Percentiles rank a stretch among this genome's conserved stretches.
Conservation (phyloP, 2,888 invertebrate species). For the Macaria liturata region DNA sequence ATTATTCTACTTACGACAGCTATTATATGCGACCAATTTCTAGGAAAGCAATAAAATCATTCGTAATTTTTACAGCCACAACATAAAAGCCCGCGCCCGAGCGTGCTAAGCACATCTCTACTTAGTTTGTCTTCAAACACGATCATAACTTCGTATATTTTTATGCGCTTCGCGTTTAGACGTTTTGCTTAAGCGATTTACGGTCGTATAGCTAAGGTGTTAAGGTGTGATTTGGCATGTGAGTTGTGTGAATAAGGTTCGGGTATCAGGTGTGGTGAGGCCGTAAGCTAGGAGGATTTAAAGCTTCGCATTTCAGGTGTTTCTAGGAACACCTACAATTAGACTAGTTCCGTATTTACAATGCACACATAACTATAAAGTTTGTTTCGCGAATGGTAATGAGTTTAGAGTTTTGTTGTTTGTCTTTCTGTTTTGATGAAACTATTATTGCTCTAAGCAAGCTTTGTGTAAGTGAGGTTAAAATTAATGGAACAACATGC, state of each 20-base stretch:
- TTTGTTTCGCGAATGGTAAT: constrained; percentile 8
- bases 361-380: constrained; percentile 2
- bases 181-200: constrained; percentile 7
- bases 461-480: too few species aligned
- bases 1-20: not conserved
- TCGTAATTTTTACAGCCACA: constrained; percentile 28
- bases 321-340: constrained; percentile 43
- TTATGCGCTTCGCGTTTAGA: constrained; percentile 14
- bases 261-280: constrained; percentile 49
- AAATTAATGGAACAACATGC: too few species aligned
- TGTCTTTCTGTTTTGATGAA: not conserved
- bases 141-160: constrained; percentile 29
- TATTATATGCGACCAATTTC: constrained; percentile 6
- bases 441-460: not conserved
- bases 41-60: constrained; percentile 5
- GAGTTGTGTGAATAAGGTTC: constrained; percentile 40
- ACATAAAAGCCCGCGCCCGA: constrained; percentile 30
- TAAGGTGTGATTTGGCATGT: constrained; percentile 24
- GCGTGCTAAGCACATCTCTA: constrained; percentile 32
- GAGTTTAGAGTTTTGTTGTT: not conserved
- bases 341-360: constrained; percentile 29
- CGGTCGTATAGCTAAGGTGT: constrained; percentile 15
- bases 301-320: constrained; percentile 54
- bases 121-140: constrained; percentile 32
- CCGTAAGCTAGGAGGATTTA: constrained; percentile 53